Conservation (phyloP, 2,888 invertebrate species). For the Fragum sueziense region DNA sequence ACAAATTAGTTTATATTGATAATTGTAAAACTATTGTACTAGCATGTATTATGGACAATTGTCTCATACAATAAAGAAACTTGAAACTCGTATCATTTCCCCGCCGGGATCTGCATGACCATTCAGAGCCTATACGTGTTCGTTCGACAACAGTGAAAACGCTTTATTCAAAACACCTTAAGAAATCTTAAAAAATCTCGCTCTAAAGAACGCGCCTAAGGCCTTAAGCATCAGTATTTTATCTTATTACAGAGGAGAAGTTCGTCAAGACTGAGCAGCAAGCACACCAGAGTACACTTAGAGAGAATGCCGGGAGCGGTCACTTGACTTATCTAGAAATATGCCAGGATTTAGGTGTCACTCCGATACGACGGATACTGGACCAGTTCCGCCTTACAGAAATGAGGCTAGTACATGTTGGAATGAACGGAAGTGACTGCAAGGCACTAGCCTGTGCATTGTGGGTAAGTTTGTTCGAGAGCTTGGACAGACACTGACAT, state of each 20-base stretch:
- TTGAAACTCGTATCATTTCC: no score
- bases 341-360: constrained; percentile 66
- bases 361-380: constrained; percentile 66
- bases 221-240: neutral
- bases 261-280: constrained; percentile 32
- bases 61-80: no score
- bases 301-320: constrained; percentile 67
- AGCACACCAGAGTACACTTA: constrained; percentile 6
- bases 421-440: constrained; percentile 70
- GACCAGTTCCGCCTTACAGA: constrained; percentile 65
- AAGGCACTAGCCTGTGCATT: constrained; percentile 76
- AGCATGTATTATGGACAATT: no score
- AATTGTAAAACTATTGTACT: no score
- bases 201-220: no score
- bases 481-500: no score
- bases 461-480: constrained; percentile 71
- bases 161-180: no score
- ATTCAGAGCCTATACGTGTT: no score
- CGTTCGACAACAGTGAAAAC: no score
- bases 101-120: no score
- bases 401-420: constrained; percentile 74
- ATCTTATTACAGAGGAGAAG: constrained; percentile 37
- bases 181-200: no score
- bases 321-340: constrained; percentile 70
- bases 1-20: no score